Conservation (phyloP, 2,113 vertebrate species). For the Albula glossodonta region DNA sequence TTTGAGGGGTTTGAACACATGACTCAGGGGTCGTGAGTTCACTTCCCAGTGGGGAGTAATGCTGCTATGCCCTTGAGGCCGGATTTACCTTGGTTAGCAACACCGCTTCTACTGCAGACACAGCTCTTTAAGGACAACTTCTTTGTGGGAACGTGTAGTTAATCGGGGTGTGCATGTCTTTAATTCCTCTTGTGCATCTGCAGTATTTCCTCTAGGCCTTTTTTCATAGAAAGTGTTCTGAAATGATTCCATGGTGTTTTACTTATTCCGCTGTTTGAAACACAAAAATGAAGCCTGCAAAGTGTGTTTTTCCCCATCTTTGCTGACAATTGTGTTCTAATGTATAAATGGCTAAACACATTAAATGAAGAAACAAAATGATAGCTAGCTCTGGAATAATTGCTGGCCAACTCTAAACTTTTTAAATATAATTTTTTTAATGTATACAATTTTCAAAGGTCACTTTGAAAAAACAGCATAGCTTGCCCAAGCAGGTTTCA, state of each 20-base stretch:
- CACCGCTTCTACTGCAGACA: conserved; percentile 11
- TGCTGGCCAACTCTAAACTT: too few species aligned
- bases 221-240: not conserved
- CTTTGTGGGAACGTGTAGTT: not conserved
- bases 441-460: too few species aligned
- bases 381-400: too few species aligned
- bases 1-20: conserved; percentile 41
- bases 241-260: not conserved
- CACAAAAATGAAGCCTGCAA: not conserved
- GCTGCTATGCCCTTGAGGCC: conserved; percentile 43
- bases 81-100: not conserved
- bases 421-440: too few species aligned
- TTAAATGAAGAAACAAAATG: too few species aligned
- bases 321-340: not conserved
- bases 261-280: not conserved
- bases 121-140: not conserved
- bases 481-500: too few species aligned
- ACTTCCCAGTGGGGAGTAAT: conserved; percentile 40
- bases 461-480: too few species aligned
- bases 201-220: not conserved
- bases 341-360: too few species aligned
- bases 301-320: not conserved
- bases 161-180: not conserved
- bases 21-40: conserved; percentile 50
- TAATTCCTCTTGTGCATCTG: not conserved